These are phyloP conservation scores for Sarotherodon lohbergeri DNA, from an alignment of 2,113 vertebrate species.

Conservation along the genomic window DNA sequence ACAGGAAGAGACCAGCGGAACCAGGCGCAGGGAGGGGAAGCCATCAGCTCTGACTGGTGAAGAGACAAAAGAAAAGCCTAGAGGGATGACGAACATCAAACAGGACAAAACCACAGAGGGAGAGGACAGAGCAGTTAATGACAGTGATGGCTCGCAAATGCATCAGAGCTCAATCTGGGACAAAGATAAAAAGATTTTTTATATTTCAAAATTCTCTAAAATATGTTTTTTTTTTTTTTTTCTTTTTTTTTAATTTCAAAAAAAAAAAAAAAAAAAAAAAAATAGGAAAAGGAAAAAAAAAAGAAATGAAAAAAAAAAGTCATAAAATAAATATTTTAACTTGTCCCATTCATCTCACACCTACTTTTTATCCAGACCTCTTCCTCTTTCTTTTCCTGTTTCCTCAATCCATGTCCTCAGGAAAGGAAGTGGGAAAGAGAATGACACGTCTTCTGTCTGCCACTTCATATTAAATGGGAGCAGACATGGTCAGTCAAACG, in stretches of 20 bases:
- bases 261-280: no score
- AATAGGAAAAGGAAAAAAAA: background rate
- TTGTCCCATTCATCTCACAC: background rate
- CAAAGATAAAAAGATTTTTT: background rate
- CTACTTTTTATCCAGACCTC: background rate
- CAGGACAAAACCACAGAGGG: background rate
- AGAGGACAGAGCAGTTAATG: background rate
- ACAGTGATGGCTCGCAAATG: background rate
- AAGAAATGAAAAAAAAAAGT: background rate
- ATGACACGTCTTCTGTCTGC: conserved; percentile 53
- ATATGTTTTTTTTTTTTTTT: rapidly evolving
- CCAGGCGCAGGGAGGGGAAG: background rate
- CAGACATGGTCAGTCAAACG: conserved; percentile 60
- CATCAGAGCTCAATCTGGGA: background rate
- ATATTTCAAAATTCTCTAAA: background rate
- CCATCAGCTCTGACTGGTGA: background rate
- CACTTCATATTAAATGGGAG: conserved; percentile 62
- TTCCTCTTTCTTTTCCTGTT: background rate
- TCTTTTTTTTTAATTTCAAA: no score
- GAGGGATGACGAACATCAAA: background rate
- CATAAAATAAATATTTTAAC: background rate
- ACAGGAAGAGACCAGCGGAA: background rate
- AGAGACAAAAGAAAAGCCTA: background rate
- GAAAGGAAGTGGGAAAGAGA: conserved; percentile 21
- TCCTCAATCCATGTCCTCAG: background rate